phyloP scores from a whole-genome alignment of 2,888 invertebrate species.

The Callimorpha dominula region DNA sequence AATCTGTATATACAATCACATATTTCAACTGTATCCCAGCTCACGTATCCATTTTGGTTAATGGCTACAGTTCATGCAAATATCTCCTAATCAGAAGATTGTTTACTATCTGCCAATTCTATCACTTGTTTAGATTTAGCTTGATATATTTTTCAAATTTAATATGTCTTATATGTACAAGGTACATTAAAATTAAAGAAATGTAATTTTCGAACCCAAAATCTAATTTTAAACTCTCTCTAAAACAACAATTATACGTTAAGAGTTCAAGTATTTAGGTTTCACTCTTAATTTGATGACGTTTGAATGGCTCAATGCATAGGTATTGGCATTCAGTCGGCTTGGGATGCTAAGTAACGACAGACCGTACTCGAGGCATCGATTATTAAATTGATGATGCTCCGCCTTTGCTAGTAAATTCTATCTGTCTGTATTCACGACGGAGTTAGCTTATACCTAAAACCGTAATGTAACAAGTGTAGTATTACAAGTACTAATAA shows the following conservation, averaged over 20 bases:
- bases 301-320: slow-evolving; percentile 20
- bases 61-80: slow-evolving; percentile 21
- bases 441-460: not conserved
- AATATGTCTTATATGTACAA: no score
- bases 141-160: not conserved
- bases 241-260: not conserved
- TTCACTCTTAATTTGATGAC: not conserved
- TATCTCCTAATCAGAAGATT: slow-evolving; percentile 24
- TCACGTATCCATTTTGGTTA: slow-evolving; percentile 17
- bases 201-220: not conserved
- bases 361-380: slow-evolving; percentile 34
- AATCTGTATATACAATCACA: slow-evolving; percentile 38
- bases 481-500: not conserved
- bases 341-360: slow-evolving; percentile 11
- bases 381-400: slow-evolving; percentile 39
- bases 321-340: slow-evolving; percentile 26
- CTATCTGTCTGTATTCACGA: not conserved
- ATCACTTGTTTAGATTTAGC: not conserved
- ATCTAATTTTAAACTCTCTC: not conserved
- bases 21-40: slow-evolving; percentile 21
- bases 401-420: slow-evolving; percentile 4
- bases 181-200: not conserved
- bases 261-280: not conserved
- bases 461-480: not conserved
- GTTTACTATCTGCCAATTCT: slow-evolving; percentile 6